Percentiles rank a stretch among this genome's conserved stretches.
phyloP scores from a whole-genome alignment of 1,140 invertebrate species.

The Theocolax elegans region DNA sequence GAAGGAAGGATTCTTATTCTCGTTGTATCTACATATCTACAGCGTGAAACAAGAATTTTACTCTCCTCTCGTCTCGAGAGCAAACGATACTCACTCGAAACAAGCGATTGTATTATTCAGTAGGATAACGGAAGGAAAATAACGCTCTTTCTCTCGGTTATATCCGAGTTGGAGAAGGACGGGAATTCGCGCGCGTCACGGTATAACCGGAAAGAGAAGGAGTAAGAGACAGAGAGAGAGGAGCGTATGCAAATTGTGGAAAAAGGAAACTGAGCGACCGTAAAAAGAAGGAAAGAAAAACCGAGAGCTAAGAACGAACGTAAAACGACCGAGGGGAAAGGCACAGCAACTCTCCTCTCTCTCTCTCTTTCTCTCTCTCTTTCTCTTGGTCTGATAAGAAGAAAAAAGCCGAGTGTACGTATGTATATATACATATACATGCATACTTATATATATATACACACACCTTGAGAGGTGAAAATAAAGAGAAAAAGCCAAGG shows the following conservation, averaged over 20 bases:
- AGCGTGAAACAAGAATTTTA: slow-evolving; percentile 24
- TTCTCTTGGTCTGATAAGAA: too few species aligned
- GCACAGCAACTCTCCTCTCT: background rate
- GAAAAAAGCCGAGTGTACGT: background rate
- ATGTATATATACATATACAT: background rate
- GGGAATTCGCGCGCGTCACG: slow-evolving; percentile 31
- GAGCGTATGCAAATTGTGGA: slow-evolving; percentile 35
- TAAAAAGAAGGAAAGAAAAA: slow-evolving; percentile 6
- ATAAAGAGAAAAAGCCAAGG: slow-evolving; percentile 19
- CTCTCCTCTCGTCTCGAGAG: background rate
- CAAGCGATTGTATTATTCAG: slow-evolving; percentile 41
- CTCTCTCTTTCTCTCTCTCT: too few species aligned
- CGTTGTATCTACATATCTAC: background rate
- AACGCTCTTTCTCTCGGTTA: slow-evolving; percentile 10
- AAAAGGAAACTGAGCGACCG: background rate
- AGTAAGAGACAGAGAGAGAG: too few species aligned
- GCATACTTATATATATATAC: background rate
- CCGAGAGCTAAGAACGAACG: background rate
- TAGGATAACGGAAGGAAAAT: slow-evolving; percentile 39
- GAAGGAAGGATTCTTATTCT: too few species aligned
- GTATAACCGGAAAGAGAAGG: slow-evolving; percentile 38
- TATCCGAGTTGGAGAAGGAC: too few species aligned
- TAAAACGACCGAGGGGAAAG: background rate
- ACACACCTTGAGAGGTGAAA: background rate
- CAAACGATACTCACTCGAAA: slow-evolving; percentile 29